Evolutionary conservation across 2,113 vertebrate genomes (phyloP).

Genomic region (Miniopterus natalensis): DNA sequence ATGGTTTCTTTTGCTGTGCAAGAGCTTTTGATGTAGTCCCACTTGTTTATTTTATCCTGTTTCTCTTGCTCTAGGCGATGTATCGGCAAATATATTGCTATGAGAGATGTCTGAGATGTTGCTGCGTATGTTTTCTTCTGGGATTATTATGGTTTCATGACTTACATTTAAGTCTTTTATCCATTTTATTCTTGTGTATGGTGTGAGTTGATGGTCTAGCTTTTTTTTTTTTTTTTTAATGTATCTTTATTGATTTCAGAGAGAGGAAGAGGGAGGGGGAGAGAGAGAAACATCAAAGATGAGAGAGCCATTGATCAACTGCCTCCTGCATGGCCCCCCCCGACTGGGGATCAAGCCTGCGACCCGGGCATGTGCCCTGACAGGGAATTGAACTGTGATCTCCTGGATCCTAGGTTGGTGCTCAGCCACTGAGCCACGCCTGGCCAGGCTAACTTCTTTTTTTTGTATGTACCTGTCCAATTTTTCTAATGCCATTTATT

Average conservation of each 20-base stretch:
- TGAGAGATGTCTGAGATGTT: neutral
- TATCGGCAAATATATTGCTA: neutral
- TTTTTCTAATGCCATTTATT: neutral
- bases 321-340: too few species aligned
- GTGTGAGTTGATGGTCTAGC: neutral
- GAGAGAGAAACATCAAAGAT: too few species aligned
- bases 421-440: too few species aligned
- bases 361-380: too few species aligned
- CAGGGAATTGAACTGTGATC: too few species aligned
- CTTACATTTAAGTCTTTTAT: neutral
- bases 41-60: neutral
- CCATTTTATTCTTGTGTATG: neutral
- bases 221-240: neutral
- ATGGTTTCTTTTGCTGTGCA: neutral
- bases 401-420: too few species aligned
- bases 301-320: too few species aligned
- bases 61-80: neutral
- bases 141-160: neutral
- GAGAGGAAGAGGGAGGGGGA: too few species aligned
- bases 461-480: neutral
- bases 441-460: neutral
- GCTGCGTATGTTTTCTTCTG: neutral
- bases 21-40: neutral
- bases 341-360: too few species aligned
- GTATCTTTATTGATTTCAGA: too few species aligned